These are phyloP conservation scores for Trissoscelio sp. DNA, from an alignment of 2,888 invertebrate genomes.

Conservation along the genomic window DNA sequence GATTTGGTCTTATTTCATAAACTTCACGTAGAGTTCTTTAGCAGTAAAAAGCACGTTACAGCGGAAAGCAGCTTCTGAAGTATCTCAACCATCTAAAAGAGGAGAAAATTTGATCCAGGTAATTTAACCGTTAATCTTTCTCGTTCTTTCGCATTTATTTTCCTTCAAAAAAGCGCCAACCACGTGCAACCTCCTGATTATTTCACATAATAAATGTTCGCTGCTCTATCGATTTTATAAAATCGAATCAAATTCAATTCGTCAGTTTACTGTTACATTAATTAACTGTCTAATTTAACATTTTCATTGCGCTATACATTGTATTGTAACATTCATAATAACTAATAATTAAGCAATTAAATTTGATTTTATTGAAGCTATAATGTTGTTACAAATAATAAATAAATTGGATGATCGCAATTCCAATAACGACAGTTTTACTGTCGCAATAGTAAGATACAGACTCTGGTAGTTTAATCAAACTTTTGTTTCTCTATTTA, in stretches of 20 bases:
- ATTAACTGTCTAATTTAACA: too few relatives aligned
- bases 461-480: background rate
- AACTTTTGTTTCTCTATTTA: background rate
- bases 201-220: background rate
- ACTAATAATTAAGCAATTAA: background rate
- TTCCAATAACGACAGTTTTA: background rate
- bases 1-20: conserved; percentile 3
- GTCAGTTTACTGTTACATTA: too few relatives aligned
- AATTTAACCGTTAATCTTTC: conserved; percentile 9
- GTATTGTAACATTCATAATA: too few relatives aligned
- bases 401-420: background rate
- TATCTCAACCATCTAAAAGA: conserved; percentile 5
- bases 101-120: conserved; percentile 12
- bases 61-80: conserved; percentile 4
- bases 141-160: conserved; percentile 4
- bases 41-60: background rate
- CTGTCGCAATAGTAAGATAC: background rate
- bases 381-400: background rate
- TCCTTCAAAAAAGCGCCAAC: background rate
- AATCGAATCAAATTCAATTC: too few relatives aligned
- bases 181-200: background rate
- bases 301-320: too few relatives aligned
- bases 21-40: conserved; percentile 6
- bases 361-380: background rate
- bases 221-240: background rate